Percentiles rank a stretch among this genome's conserved stretches.
phyloP scores from a whole-genome alignment of 2,113 vertebrate species.

The Chrysochloris asiatica region DNA sequence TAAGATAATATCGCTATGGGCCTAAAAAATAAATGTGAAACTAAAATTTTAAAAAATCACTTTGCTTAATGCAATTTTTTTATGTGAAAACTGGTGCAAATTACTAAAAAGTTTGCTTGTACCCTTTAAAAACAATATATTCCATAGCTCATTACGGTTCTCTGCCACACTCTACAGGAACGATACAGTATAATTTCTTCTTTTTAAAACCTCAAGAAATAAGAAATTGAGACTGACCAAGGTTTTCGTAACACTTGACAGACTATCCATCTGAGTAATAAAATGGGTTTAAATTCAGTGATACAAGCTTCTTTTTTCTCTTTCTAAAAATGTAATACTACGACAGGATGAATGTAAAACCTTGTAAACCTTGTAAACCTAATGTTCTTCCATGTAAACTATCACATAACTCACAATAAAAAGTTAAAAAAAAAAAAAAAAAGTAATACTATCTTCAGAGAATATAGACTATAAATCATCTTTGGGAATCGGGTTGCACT shows the following conservation, averaged over 20 bases:
- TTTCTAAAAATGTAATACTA: too few species aligned
- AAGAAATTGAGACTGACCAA: neutral
- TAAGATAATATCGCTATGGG: constrained; percentile 17
- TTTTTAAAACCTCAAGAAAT: constrained; percentile 30
- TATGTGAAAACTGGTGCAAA: neutral
- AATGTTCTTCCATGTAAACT: too few species aligned
- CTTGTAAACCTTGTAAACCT: too few species aligned
- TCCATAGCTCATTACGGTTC: neutral
- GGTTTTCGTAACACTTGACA: constrained; percentile 20
- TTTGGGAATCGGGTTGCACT: too few species aligned
- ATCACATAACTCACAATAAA: too few species aligned
- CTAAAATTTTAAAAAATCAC: too few species aligned
- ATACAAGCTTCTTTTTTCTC: too few species aligned
- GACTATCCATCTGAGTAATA: neutral
- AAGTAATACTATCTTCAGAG: neutral
- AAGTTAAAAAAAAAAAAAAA: neutral
- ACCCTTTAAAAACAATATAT: constrained; percentile 49
- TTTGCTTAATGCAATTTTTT: constrained; percentile 1
- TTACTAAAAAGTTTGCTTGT: neutral
- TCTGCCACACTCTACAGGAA: neutral
- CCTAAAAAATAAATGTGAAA: too few species aligned
- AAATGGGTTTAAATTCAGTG: neutral
- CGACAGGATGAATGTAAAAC: too few species aligned
- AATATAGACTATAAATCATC: neutral
- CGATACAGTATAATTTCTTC: neutral